A percentile compares a stretch with the other conserved stretches of the same genome.
Conservation (phyloP, 2,113 vertebrate genomes). For the Ceyx cyanopectus region DNA sequence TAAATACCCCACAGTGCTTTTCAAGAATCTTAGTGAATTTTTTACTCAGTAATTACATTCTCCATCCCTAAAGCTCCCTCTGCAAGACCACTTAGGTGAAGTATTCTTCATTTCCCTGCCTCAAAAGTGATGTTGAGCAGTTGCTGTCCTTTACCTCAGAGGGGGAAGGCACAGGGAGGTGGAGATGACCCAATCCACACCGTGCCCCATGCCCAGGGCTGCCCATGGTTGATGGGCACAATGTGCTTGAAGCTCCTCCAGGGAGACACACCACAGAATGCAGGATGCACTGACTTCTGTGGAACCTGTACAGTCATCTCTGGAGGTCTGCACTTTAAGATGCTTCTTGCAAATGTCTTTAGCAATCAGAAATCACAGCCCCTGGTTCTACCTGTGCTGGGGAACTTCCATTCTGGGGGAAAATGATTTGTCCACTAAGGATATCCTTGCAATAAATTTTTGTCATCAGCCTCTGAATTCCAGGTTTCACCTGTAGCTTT, state of each 20-base stretch:
- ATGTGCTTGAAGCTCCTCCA: not conserved
- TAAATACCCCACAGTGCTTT: constrained; percentile 55
- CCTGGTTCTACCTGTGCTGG: not conserved
- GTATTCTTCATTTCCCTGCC: constrained; percentile 42
- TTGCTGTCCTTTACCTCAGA: not conserved
- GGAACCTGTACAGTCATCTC: not conserved
- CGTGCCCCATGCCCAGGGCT: not conserved
- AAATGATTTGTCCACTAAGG: not conserved
- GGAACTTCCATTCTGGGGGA: not conserved
- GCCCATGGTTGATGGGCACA: not conserved
- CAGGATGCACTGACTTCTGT: not conserved
- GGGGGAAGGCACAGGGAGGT: not conserved
- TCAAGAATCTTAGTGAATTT: constrained; percentile 58
- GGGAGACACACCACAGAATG: not conserved
- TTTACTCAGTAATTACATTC: constrained; percentile 49
- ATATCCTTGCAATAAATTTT: not conserved
- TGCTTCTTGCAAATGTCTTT: not conserved
- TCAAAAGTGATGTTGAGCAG: constrained; percentile 29
- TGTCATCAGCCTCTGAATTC: not conserved
- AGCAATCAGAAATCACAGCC: not conserved
- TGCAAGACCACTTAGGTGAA: constrained; percentile 43
- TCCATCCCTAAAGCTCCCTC: constrained; percentile 31
- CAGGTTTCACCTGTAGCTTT: not conserved
- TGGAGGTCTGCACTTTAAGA: not conserved
- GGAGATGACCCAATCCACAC: not conserved